Evolutionary conservation across 2,797 vertebrate genomes (phyloP), one percentile per base, ranked within the genome.

Genomic region (Gallinago nigripennis): DNA sequence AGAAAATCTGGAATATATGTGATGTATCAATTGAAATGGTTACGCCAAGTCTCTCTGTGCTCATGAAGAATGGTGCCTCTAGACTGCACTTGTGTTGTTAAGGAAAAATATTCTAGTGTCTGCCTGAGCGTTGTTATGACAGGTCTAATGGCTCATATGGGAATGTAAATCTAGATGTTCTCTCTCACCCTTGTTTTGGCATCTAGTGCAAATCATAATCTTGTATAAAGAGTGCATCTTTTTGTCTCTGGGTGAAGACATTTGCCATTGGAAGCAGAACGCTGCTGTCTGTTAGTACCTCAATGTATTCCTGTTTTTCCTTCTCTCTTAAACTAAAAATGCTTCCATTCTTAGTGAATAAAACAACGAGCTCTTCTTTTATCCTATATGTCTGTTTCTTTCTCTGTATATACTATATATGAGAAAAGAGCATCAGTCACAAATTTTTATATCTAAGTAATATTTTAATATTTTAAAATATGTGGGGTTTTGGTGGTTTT

Each of bases 61-160:
- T 70, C 14, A 12, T 56, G 14, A 79, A 46, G 50, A 78, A 18
- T 20, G 56, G 6, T 83, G 6, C 28, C 45, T 89, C 16, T 27
- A 85, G 35, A 28, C 17, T 35, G 15, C 6, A 54, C 21, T 69
- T 82, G 37, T 3, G 6, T 20, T 58, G 13, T 66, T 70, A 75
- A 64, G 35, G 45, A 82, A 75, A 88, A 82, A 16, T 81, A 69
- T 78, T 81, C 43, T 66, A 53, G 11, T 75, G 60, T 66, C 63
- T 84, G 27, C 60, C 45, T 92, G 23, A 37, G 16, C 18, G 3
- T 76, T 92, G 39, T 78, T 92, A 51, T 86, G 89, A 91, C 43
- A 81, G 48, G 16, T 79, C 87, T 92, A 94, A 92, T 88, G 61
- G 75, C 28, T 93, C 83, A 76, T 85, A 78, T 43, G 43, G 50